These are phyloP conservation scores for Eulithis prunata DNA, from an alignment of 2,888 invertebrate species.

Conservation along the genomic window DNA sequence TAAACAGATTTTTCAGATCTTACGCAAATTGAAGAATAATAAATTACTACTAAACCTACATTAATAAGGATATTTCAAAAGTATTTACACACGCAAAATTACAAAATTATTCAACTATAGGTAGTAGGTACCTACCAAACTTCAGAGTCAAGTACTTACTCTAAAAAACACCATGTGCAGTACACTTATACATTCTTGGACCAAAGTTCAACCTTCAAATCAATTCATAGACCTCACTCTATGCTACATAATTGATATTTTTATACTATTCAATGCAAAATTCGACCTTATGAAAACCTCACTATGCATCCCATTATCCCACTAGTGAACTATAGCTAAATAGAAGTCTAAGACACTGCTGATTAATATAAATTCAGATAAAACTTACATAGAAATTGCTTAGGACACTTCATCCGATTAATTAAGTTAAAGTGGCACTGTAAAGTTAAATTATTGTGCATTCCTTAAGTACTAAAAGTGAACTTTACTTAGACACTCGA, in stretches of 20 bases:
- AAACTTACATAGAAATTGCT: constrained; percentile 56
- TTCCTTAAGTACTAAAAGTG: constrained; percentile 64
- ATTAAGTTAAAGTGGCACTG: constrained; percentile 76
- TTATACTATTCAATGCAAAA: constrained; percentile 43
- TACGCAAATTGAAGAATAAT: not conserved
- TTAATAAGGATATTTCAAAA: constrained; percentile 9
- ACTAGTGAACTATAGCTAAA: constrained; percentile 54
- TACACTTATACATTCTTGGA: constrained; percentile 75
- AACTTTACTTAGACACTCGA: constrained; percentile 43
- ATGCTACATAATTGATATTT: constrained; percentile 45
- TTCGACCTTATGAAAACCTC: constrained; percentile 41
- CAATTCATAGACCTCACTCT: constrained; percentile 58
- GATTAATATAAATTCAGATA: constrained; percentile 47
- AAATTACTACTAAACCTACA: constrained; percentile 13
- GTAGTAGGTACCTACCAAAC: constrained; percentile 25
- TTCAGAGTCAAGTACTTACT: constrained; percentile 50
- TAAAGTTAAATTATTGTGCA: constrained; percentile 74
- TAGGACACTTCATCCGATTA: constrained; percentile 56
- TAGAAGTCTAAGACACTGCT: constrained; percentile 59
- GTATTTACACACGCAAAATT: constrained; percentile 33
- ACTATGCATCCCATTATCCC: constrained; percentile 50
- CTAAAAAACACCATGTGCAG: constrained; percentile 77
- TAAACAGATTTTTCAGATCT: not conserved
- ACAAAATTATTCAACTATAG: constrained; percentile 5
- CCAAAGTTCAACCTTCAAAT: constrained; percentile 83